Evolutionary conservation across 2,888 invertebrate genomes (phyloP).

Genomic region (Falcaria lacertinaria): DNA sequence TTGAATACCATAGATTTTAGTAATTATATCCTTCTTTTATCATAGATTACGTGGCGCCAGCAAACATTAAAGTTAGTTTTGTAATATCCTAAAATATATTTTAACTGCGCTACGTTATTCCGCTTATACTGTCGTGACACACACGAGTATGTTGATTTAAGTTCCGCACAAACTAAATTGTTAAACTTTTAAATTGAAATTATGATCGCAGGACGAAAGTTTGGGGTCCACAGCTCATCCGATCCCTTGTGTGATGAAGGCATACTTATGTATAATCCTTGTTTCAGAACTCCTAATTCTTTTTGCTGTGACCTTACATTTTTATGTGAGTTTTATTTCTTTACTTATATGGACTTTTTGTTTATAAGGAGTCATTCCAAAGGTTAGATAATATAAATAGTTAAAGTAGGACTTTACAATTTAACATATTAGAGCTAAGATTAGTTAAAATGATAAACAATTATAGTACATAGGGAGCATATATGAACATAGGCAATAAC

Average conservation of each 20-base stretch:
- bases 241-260: constrained; percentile 14
- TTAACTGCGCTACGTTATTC: too few relatives aligned
- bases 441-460: too few relatives aligned
- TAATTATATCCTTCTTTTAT: too few relatives aligned
- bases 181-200: constrained; percentile 59
- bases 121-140: too few relatives aligned
- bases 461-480: too few relatives aligned
- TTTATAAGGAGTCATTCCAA: neutral
- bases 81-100: too few relatives aligned
- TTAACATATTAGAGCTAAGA: too few relatives aligned
- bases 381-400: neutral
- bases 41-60: too few relatives aligned
- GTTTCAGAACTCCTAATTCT: constrained; percentile 19
- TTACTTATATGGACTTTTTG: neutral
- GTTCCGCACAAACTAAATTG: constrained; percentile 39
- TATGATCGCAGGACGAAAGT: constrained; percentile 48
- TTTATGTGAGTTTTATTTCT: neutral
- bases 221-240: constrained; percentile 31
- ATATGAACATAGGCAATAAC: too few relatives aligned
- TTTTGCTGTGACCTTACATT: constrained; percentile 4
- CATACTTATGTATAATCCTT: constrained; percentile 21
- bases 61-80: too few relatives aligned
- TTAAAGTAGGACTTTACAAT: too few relatives aligned
- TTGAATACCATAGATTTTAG: too few relatives aligned
- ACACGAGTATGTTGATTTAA: constrained; percentile 29